phyloP scores from a whole-genome alignment of 2,888 invertebrate genomes.

The Pheosia gnoma region DNA sequence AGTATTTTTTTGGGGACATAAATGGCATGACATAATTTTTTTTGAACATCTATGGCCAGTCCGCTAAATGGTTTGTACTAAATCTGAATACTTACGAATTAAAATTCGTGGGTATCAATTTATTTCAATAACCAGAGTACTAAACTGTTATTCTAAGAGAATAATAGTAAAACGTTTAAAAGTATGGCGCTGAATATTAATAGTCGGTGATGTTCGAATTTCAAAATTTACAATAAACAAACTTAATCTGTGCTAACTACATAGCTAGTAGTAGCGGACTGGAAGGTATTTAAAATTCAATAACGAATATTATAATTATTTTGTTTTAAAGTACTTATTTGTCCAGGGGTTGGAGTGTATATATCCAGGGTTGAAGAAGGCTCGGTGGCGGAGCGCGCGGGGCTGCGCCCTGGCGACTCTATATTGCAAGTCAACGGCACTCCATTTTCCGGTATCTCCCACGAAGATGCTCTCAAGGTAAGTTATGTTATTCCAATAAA shows the following conservation, averaged over 20 bases:
- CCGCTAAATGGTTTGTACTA: no score
- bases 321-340: slow-evolving; percentile 45
- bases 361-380: slow-evolving; percentile 96
- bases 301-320: neutral
- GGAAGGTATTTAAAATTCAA: neutral
- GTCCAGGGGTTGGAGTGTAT: slow-evolving; percentile 93
- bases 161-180: no score
- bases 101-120: no score
- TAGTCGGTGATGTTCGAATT: neutral
- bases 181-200: neutral
- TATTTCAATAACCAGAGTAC: no score
- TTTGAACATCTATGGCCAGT: neutral
- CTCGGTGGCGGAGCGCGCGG: slow-evolving; percentile 94
- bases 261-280: no score
- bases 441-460: slow-evolving; percentile 95
- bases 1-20: neutral
- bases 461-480: slow-evolving; percentile 96
- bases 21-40: neutral
- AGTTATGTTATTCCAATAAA: slow-evolving; percentile 39
- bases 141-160: no score
- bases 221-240: neutral
- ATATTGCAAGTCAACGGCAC: slow-evolving; percentile 97
- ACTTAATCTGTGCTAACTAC: no score
- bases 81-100: neutral
- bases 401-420: slow-evolving; percentile 95